Evolutionary conservation across 2,888 invertebrate species (phyloP).

Genomic region (Brenthis daphne): DNA sequence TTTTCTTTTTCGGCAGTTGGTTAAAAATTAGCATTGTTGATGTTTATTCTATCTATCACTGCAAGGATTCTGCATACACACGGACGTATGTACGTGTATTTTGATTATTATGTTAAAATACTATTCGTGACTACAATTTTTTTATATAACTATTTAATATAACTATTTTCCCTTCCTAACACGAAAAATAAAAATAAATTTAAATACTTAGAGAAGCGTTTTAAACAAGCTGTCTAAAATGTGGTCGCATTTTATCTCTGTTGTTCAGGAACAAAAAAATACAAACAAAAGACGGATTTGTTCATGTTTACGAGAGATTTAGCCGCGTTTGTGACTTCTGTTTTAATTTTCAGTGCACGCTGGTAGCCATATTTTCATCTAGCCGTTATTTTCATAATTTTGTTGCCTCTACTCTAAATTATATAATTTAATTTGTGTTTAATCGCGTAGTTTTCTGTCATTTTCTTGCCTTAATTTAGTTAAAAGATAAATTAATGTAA

Average conservation of each 20-base stretch:
- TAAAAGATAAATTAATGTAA: too few relatives aligned
- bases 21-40: too few relatives aligned
- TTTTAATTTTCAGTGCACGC: slow-evolving; percentile 32
- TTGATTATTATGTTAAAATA: too few relatives aligned
- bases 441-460: not conserved
- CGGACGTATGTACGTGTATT: too few relatives aligned
- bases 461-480: not conserved
- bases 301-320: slow-evolving; percentile 38
- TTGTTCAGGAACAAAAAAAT: slow-evolving; percentile 51
- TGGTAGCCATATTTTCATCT: slow-evolving; percentile 12
- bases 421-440: not conserved
- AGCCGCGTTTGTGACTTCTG: slow-evolving; percentile 20
- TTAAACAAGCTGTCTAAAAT: slow-evolving; percentile 22
- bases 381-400: slow-evolving; percentile 10
- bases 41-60: too few relatives aligned
- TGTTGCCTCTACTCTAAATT: not conserved
- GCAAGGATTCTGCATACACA: too few relatives aligned
- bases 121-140: not conserved
- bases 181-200: slow-evolving; percentile 10
- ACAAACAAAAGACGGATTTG: slow-evolving; percentile 46
- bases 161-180: not conserved
- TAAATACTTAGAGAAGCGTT: slow-evolving; percentile 14
- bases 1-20: too few relatives aligned
- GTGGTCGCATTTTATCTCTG: slow-evolving; percentile 43
- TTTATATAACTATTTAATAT: too few relatives aligned